A percentile compares a stretch with the other conserved stretches of the same genome.
Evolutionary conservation across 2,113 vertebrate genomes (phyloP).

Genomic region (Muntiacus reevesi): DNA sequence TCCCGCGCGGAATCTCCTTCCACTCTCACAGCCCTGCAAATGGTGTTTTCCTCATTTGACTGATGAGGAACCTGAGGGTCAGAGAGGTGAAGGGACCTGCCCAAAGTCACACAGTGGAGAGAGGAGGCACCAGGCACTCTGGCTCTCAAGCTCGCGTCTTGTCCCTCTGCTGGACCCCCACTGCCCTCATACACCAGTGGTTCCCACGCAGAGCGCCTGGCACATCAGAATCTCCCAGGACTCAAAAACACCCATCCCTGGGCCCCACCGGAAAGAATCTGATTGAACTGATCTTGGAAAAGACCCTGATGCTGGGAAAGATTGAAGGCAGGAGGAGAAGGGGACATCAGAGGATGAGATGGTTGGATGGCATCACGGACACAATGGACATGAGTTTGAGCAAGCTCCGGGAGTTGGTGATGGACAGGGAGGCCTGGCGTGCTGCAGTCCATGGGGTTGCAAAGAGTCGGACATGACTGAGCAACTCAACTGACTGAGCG

Average conservation of each 20-base stretch:
- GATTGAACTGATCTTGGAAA: background rate
- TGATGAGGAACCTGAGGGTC: background rate
- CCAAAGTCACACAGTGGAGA: background rate
- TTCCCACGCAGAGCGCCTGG: background rate
- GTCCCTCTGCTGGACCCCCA: background rate
- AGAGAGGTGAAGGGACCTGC: background rate
- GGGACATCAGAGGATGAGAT: background rate
- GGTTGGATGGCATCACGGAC: background rate
- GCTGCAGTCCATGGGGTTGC: background rate
- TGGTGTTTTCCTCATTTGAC: background rate
- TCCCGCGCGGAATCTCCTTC: background rate
- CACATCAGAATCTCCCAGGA: background rate
- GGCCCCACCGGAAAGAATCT: background rate
- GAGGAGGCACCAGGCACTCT: background rate
- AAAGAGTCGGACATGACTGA: background rate
- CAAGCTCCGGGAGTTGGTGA: background rate
- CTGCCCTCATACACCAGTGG: background rate
- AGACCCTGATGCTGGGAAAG: background rate
- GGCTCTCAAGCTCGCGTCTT: background rate
- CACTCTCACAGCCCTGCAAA: background rate
- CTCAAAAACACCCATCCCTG: background rate
- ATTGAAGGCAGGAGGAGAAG: background rate
- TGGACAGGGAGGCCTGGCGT: background rate
- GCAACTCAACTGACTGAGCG: background rate
- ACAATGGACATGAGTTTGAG: background rate